Conservation (phyloP, 2,797 vertebrate species). For the Gastrophryne carolinensis region DNA sequence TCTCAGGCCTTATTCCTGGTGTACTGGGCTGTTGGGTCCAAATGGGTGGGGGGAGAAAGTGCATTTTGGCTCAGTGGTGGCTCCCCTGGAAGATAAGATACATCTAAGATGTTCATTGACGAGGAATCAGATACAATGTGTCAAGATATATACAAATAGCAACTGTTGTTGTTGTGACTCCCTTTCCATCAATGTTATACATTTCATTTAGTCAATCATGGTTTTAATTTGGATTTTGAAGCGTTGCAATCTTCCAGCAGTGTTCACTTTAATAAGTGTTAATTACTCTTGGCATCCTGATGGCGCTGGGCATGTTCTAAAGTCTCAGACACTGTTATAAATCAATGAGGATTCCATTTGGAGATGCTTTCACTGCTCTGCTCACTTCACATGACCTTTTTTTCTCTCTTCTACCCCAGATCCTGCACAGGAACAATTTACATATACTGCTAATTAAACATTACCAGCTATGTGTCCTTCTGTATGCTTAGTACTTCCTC, state of each 20-base stretch:
- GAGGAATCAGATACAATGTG: too few relatives aligned
- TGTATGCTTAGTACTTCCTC: conserved; percentile 4
- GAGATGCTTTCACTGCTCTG: background rate
- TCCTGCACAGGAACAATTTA: conserved; percentile 7
- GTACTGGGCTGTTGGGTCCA: too few relatives aligned
- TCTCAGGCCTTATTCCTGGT: too few relatives aligned
- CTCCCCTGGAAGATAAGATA: too few relatives aligned
- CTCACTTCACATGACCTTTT: conserved; percentile 10
- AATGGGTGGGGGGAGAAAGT: too few relatives aligned
- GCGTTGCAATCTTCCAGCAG: conserved; percentile 1
- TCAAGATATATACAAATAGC: too few relatives aligned
- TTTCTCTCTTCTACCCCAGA: conserved; percentile 16
- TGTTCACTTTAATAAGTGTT: conserved; percentile 1
- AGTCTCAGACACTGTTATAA: background rate
- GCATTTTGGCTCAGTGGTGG: too few relatives aligned
- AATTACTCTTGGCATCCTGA: conserved; percentile 27
- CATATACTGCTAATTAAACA: conserved; percentile 26
- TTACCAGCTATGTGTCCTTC: background rate
- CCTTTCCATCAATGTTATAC: too few relatives aligned
- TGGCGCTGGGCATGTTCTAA: conserved; percentile 14
- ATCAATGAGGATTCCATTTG: conserved; percentile 9
- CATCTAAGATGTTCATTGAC: too few relatives aligned
- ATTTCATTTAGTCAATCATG: conserved; percentile 2
- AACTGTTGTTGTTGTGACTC: too few relatives aligned
- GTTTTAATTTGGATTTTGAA: background rate